These are phyloP conservation scores for Onychorhynchus coronatus DNA, from an alignment of 2,113 vertebrate species.

Conservation along the genomic window DNA sequence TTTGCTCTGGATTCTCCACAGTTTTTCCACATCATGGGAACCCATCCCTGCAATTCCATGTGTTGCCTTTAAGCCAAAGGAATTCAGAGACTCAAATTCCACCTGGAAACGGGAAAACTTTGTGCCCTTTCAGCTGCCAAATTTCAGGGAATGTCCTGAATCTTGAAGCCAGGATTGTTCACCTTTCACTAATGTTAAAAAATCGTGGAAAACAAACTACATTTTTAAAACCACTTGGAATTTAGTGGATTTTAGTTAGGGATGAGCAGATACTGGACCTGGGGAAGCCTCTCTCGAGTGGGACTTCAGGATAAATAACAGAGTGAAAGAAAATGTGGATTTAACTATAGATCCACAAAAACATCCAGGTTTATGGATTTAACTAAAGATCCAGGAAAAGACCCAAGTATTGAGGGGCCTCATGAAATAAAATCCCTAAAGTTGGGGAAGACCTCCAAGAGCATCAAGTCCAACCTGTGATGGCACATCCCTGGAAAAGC, in stretches of 20 bases:
- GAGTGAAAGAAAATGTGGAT: not conserved
- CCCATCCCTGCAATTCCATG: not conserved
- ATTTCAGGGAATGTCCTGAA: not conserved
- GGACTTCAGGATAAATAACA: not conserved
- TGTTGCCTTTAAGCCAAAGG: not conserved
- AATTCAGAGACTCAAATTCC: not conserved
- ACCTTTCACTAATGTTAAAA: accelerated
- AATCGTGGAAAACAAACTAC: accelerated
- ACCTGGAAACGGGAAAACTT: not conserved
- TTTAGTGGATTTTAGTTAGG: not conserved
- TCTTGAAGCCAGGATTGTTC: accelerated
- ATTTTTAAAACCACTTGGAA: accelerated
- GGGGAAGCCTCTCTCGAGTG: not conserved
- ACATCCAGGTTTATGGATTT: not conserved
- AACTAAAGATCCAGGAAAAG: not conserved
- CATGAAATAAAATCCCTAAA: accelerated
- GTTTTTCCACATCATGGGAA: not conserved
- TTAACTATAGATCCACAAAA: not conserved
- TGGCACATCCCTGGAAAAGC: not conserved
- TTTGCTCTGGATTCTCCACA: not conserved
- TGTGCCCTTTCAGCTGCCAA: not conserved
- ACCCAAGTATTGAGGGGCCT: not conserved
- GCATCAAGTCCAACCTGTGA: not conserved
- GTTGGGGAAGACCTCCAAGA: not conserved
- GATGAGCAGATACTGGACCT: not conserved